Evolutionary conservation across 2,113 vertebrate species (phyloP).

Genomic region (Agelaius tricolor): DNA sequence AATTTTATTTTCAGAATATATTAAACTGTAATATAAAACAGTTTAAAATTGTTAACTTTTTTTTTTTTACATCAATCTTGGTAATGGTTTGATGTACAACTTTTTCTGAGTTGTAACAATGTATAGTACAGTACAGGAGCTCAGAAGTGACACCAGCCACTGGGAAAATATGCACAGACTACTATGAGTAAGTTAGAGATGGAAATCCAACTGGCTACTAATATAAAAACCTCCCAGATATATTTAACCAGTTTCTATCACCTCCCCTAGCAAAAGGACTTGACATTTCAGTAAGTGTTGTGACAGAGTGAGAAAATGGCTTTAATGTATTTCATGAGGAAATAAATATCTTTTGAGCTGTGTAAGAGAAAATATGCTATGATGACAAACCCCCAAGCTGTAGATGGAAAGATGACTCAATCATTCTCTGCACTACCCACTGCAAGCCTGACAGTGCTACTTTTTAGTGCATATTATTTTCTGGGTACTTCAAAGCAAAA

Average conservation of each 20-base stretch:
- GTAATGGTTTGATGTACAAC: neutral
- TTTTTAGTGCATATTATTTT: constrained; percentile 24
- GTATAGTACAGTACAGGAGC: neutral
- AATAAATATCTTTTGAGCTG: constrained; percentile 1
- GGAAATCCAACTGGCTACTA: neutral
- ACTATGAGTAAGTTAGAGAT: neutral
- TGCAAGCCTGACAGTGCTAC: neutral
- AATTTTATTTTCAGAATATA: neutral
- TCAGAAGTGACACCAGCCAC: neutral
- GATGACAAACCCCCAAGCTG: neutral
- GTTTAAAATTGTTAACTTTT: neutral
- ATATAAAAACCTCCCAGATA: neutral
- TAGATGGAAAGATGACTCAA: constrained; percentile 6
- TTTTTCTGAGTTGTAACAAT: neutral
- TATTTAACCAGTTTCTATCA: neutral
- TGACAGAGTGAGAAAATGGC: neutral
- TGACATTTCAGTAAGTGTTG: neutral
- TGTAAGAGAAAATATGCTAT: constrained; percentile 35
- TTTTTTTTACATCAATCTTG: neutral
- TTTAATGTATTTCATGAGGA: neutral
- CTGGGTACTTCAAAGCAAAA: constrained; percentile 10
- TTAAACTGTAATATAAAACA: neutral
- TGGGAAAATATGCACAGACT: neutral
- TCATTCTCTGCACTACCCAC: constrained; percentile 1
- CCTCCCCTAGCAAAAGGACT: neutral